Evolutionary conservation across 2,113 vertebrate genomes (phyloP).

Genomic region (Rhinopomastus cyanomelas): DNA sequence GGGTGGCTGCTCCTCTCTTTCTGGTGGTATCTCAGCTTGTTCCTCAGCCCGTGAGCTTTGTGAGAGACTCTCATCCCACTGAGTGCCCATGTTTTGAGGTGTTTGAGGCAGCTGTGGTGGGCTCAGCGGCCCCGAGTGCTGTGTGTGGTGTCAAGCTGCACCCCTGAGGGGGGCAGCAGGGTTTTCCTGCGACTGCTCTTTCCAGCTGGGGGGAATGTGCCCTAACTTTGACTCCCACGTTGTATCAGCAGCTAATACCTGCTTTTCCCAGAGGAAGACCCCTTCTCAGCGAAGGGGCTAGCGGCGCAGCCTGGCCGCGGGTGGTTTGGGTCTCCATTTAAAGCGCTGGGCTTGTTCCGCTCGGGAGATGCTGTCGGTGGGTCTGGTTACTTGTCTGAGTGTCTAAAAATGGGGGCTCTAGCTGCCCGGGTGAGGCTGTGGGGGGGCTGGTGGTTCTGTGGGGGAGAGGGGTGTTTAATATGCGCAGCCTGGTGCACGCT

Average conservation of each 20-base stretch:
- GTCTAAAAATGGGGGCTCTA: slow-evolving; percentile 15
- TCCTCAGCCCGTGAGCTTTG: not conserved
- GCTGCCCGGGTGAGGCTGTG: slow-evolving; percentile 3
- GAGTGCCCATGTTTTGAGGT: not conserved
- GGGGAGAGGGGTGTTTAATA: slow-evolving; percentile 70
- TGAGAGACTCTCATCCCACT: not conserved
- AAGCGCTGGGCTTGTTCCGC: slow-evolving; percentile 11
- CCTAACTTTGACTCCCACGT: not conserved
- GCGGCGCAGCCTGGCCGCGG: not conserved
- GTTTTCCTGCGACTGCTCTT: not conserved
- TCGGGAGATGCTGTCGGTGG: not conserved
- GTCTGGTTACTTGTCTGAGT: not conserved
- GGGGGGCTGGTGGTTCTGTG: slow-evolving; percentile 3
- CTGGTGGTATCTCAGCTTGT: not conserved
- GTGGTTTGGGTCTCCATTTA: slow-evolving; percentile 2
- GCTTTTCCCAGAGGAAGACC: not conserved
- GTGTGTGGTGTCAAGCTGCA: not conserved
- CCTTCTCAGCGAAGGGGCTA: too few species aligned
- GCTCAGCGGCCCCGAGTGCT: not conserved
- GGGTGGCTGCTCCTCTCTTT: not conserved
- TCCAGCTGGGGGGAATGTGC: not conserved
- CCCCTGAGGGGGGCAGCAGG: not conserved
- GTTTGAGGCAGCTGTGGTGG: not conserved
- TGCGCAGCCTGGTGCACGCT: slow-evolving; percentile 75
- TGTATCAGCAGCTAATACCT: not conserved